Evolutionary conservation across 2,113 vertebrate genomes (phyloP).

Genomic region (Lepus timidus): DNA sequence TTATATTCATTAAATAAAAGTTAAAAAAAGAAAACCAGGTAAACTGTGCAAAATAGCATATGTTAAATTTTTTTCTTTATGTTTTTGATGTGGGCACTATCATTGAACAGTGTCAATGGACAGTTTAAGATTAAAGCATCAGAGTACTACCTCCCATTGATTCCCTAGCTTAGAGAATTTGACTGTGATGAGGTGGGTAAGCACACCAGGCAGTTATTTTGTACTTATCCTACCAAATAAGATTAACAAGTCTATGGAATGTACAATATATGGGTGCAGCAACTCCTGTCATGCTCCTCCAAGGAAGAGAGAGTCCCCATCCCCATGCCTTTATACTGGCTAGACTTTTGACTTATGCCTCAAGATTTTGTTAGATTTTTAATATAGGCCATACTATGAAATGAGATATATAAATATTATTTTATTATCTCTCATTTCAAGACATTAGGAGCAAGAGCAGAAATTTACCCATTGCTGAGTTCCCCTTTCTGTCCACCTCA

Average conservation of each 20-base stretch:
- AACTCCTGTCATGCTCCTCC: neutral
- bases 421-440: neutral
- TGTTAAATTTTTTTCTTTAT: neutral
- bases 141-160: neutral
- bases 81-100: neutral
- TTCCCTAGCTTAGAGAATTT: neutral
- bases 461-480: neutral
- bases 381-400: neutral
- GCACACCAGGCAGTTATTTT: accelerated
- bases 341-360: neutral
- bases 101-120: neutral
- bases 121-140: neutral
- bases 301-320: neutral
- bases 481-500: neutral
- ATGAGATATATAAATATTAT: neutral
- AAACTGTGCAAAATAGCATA: too few relatives aligned
- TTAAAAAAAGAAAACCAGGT: too few relatives aligned
- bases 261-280: neutral
- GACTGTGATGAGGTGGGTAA: neutral
- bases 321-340: neutral
- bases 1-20: too few relatives aligned
- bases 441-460: neutral
- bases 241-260: neutral
- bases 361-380: neutral
- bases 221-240: neutral